phyloP scores from a whole-genome alignment of 2,888 invertebrate genomes.

The Lasiommata megera region DNA sequence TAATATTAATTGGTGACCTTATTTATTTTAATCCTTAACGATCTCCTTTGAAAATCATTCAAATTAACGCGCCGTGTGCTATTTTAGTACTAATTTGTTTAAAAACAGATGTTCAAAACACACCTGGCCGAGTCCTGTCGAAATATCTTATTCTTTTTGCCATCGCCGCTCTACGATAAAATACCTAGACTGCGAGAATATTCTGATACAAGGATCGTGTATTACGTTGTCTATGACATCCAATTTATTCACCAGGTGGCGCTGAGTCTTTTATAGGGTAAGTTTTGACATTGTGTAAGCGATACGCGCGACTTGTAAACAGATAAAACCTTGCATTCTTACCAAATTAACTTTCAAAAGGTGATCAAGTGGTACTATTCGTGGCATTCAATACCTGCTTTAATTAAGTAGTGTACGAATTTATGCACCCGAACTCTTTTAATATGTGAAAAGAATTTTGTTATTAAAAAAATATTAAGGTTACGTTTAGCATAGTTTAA shows the following conservation, averaged over 20 bases:
- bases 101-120: slow-evolving; percentile 34
- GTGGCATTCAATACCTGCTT: slow-evolving; percentile 28
- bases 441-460: slow-evolving; percentile 1
- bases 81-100: slow-evolving; percentile 25
- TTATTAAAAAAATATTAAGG: neutral
- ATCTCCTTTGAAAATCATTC: neutral
- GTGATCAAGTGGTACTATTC: slow-evolving; percentile 29
- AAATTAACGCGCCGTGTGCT: slow-evolving; percentile 19
- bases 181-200: slow-evolving; percentile 32
- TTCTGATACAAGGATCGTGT: slow-evolving; percentile 29
- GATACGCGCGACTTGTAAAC: slow-evolving; percentile 31
- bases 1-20: neutral
- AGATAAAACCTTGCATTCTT: slow-evolving; percentile 33
- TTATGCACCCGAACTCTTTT: slow-evolving; percentile 14
- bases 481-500: neutral
- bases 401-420: slow-evolving; percentile 22
- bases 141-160: slow-evolving; percentile 38
- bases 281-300: slow-evolving; percentile 36
- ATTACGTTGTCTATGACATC: slow-evolving; percentile 34
- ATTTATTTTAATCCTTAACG: neutral
- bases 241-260: slow-evolving; percentile 39
- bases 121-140: slow-evolving; percentile 38
- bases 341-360: slow-evolving; percentile 28
- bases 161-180: slow-evolving; percentile 32
- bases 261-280: slow-evolving; percentile 31